These are phyloP conservation scores for Polia nebulosa DNA, from an alignment of 2,888 invertebrate species.

Conservation along the genomic window DNA sequence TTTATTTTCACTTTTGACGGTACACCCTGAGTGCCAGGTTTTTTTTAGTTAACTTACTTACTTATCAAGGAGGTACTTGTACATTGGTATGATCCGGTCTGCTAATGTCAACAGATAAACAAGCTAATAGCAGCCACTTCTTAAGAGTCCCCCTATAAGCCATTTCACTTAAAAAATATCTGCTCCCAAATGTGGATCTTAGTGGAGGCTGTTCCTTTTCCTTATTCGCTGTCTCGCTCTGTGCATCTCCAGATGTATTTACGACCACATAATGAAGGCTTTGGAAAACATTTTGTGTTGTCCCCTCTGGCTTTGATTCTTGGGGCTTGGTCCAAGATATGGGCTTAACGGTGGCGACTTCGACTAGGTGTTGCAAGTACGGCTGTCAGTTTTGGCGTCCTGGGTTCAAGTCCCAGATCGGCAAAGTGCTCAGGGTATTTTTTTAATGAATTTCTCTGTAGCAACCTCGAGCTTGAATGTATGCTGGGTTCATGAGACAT, in stretches of 20 bases:
- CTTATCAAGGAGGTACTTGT: neutral
- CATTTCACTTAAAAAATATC: conserved; percentile 15
- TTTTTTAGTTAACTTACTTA: no score
- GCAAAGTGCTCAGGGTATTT: neutral
- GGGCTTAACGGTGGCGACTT: neutral
- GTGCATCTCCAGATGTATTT: conserved; percentile 45
- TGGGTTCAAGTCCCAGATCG: neutral
- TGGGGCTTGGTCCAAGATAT: conserved; percentile 14
- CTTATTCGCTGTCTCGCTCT: conserved; percentile 20
- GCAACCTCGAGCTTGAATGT: neutral
- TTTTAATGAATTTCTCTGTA: neutral
- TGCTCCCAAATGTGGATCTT: neutral
- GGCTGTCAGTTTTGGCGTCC: neutral
- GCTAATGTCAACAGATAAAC: conserved; percentile 4
- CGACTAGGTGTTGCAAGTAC: neutral
- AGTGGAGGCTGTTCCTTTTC: conserved; percentile 1
- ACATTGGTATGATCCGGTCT: neutral
- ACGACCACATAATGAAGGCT: conserved; percentile 54
- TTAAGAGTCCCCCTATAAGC: neutral
- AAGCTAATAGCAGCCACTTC: neutral
- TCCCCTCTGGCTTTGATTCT: conserved; percentile 37
- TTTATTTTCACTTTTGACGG: no score
- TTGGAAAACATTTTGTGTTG: conserved; percentile 51
- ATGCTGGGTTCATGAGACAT: neutral
- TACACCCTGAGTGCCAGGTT: no score